Evolutionary conservation across 2,888 invertebrate species (phyloP).

Genomic region (Amaurobius ferox): DNA sequence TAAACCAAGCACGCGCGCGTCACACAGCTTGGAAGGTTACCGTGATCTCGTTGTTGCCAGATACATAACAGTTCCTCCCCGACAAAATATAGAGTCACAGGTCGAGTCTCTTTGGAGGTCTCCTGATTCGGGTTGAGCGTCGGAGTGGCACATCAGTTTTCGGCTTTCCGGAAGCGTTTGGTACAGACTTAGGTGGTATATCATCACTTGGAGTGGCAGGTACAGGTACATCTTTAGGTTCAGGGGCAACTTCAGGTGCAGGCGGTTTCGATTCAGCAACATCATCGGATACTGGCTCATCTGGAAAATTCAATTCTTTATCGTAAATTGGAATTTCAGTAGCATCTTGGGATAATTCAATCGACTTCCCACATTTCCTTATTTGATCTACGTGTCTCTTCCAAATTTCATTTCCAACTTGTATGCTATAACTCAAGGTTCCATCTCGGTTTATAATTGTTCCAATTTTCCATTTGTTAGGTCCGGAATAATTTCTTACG

Average conservation of each 20-base stretch:
- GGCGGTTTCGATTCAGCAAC: slow-evolving; percentile 39
- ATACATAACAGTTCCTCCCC: slow-evolving; percentile 48
- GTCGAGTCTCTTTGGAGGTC: slow-evolving; percentile 44
- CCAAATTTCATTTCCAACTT: slow-evolving; percentile 54
- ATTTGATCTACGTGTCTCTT: slow-evolving; percentile 53
- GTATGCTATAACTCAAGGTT: slow-evolving; percentile 48
- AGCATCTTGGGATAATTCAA: slow-evolving; percentile 48
- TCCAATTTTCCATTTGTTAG: slow-evolving; percentile 48
- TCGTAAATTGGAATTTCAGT: slow-evolving; percentile 44
- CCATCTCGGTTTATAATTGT: slow-evolving; percentile 48
- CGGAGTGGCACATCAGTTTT: slow-evolving; percentile 34
- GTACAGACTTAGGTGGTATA: slow-evolving; percentile 16
- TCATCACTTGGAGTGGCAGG: slow-evolving; percentile 16
- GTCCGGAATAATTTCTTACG: slow-evolving; percentile 48
- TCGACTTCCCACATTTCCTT: slow-evolving; percentile 49
- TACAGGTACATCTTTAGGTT: slow-evolving; percentile 26
- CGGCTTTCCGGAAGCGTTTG: slow-evolving; percentile 14
- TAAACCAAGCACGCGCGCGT: no score
- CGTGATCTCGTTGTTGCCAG: no score
- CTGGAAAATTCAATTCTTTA: slow-evolving; percentile 43
- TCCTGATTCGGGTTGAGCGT: slow-evolving; percentile 44
- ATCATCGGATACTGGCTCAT: slow-evolving; percentile 46
- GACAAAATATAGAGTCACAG: slow-evolving; percentile 51
- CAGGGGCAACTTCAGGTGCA: slow-evolving; percentile 30
- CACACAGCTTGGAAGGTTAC: no score